Evolutionary conservation across 2,797 vertebrate species (phyloP).

Genomic region (Tenualosa ilisha): DNA sequence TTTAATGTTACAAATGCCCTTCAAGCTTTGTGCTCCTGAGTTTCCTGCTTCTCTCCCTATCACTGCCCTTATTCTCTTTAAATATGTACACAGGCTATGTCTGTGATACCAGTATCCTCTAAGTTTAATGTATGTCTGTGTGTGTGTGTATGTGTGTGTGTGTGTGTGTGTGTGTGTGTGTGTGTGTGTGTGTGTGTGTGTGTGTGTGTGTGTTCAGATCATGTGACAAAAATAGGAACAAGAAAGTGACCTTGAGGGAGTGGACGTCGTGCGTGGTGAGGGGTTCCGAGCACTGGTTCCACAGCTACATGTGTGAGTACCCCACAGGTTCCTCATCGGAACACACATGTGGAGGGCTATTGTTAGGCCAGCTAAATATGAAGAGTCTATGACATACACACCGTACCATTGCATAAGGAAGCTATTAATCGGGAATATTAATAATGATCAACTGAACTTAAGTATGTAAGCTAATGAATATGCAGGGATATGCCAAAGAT

Average conservation of each 20-base stretch:
- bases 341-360: neutral
- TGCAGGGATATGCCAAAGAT: neutral
- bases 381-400: neutral
- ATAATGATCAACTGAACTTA: too few species aligned
- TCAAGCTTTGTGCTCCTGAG: conserved; percentile 52
- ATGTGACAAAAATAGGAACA: conserved; percentile 74
- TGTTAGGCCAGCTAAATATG: neutral
- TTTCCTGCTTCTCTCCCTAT: conserved; percentile 46
- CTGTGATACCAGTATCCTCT: neutral
- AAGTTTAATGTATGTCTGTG: conserved; percentile 6
- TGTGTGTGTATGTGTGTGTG: conserved; percentile 19
- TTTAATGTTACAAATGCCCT: conserved; percentile 70
- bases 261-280: conserved; percentile 73
- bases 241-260: conserved; percentile 74
- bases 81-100: neutral
- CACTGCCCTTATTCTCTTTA: conserved; percentile 35
- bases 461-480: too few species aligned
- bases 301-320: conserved; percentile 70
- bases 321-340: neutral
- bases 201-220: conserved; percentile 58
- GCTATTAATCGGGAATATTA: too few species aligned
- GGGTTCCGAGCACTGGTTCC: conserved; percentile 69
- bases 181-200: conserved; percentile 19
- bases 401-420: too few species aligned
- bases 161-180: conserved; percentile 24